phyloP scores from a whole-genome alignment of 1,140 invertebrate genomes.

The Hyposmocoma kahamanoa region DNA sequence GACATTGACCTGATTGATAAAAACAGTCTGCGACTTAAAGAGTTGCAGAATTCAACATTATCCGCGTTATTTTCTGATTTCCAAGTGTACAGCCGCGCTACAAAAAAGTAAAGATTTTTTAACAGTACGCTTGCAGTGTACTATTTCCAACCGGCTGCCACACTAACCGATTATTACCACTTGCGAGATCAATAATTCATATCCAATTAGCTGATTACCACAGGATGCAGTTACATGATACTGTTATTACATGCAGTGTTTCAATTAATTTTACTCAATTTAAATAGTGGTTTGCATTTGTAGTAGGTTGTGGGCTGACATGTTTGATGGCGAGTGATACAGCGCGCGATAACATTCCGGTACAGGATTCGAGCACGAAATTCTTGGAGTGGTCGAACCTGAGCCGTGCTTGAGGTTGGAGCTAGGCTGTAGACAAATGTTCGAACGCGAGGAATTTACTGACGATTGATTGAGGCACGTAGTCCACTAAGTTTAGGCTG shows the following conservation, averaged over 20 bases:
- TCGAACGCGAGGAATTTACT: constrained; percentile 52
- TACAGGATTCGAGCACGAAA: constrained; percentile 58
- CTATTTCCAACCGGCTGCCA: constrained; percentile 21
- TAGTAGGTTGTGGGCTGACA: constrained; percentile 44
- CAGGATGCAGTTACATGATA: constrained; percentile 26
- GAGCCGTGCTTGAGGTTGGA: constrained; percentile 41
- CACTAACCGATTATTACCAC: constrained; percentile 24
- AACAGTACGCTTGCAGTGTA: constrained; percentile 15
- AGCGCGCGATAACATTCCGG: constrained; percentile 64
- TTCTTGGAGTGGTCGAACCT: constrained; percentile 57
- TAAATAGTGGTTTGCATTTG: constrained; percentile 51
- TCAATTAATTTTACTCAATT: constrained; percentile 46
- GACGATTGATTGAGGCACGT: constrained; percentile 50
- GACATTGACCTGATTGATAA: constrained; percentile 39
- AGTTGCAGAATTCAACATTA: constrained; percentile 10
- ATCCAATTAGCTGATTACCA: constrained; percentile 47
- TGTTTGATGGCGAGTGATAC: constrained; percentile 54
- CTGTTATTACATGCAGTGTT: constrained; percentile 22
- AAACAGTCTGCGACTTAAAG: constrained; percentile 6
- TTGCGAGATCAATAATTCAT: constrained; percentile 40
- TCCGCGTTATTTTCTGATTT: neutral
- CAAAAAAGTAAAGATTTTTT: constrained; percentile 19
- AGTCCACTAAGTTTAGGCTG: neutral
- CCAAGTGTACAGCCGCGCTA: neutral
- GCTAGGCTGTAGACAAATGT: constrained; percentile 31